Evolutionary conservation across 2,797 vertebrate species (phyloP).

Genomic region (Chaetodon trifasciatus): DNA sequence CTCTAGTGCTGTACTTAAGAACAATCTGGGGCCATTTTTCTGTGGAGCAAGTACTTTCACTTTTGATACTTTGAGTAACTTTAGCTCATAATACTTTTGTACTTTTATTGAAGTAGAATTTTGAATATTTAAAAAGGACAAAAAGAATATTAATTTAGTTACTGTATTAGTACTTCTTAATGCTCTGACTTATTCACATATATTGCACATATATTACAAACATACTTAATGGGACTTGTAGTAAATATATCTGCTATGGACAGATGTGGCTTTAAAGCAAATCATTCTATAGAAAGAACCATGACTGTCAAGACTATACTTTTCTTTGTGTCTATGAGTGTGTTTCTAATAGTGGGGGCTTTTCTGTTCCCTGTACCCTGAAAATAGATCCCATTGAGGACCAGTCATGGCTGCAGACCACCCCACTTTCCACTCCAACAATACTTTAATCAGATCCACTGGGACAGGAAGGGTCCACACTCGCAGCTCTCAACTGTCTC

Average conservation of each 20-base stretch:
- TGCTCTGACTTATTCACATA: background rate
- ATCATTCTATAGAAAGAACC: background rate
- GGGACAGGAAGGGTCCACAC: conserved; percentile 66
- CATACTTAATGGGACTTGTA: background rate
- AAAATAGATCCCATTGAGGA: conserved; percentile 68
- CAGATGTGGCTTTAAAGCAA: conserved; percentile 7
- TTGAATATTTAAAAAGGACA: background rate
- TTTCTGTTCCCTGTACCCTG: conserved; percentile 60
- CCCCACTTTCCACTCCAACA: conserved; percentile 76
- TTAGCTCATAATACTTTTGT: background rate
- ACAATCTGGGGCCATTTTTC: background rate
- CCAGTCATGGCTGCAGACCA: conserved; percentile 67
- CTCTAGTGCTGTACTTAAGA: background rate
- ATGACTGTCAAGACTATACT: conserved; percentile 6
- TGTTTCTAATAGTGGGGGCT: conserved; percentile 32
- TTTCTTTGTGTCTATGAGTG: conserved; percentile 30
- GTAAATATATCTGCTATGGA: background rate
- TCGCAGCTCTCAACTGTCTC: conserved; percentile 58
- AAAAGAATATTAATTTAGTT: background rate
- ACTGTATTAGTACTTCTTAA: background rate
- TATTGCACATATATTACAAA: background rate
- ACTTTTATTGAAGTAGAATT: background rate
- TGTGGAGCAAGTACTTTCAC: background rate
- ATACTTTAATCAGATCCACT: conserved; percentile 80
- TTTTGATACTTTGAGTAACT: background rate